Conservation (phyloP, 1,140 invertebrate genomes). For the Drosophila yakuba region DNA sequence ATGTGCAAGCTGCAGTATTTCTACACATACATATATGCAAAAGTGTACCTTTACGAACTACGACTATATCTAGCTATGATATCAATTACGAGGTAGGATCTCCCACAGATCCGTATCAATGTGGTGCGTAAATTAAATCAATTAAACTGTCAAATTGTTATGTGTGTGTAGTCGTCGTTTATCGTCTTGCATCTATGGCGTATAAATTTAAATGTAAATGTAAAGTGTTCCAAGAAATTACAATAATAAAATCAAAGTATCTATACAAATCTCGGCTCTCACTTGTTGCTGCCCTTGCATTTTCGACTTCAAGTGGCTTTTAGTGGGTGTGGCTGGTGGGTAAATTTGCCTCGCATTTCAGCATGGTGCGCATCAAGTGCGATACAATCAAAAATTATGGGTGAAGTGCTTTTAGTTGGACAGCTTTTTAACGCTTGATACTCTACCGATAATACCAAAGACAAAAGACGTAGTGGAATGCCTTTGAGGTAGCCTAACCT, state of each 20-base stretch:
- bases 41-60: constrained; percentile 56
- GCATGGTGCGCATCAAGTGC: constrained; percentile 5
- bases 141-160: constrained; percentile 79
- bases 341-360: neutral
- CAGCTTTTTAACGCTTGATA: neutral
- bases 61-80: constrained; percentile 45
- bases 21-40: constrained; percentile 28
- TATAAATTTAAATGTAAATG: constrained; percentile 76
- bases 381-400: constrained; percentile 71
- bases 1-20: constrained; percentile 16
- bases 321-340: neutral
- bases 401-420: constrained; percentile 1
- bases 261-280: constrained; percentile 34
- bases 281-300: constrained; percentile 31
- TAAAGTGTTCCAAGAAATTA: constrained; percentile 80
- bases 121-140: constrained; percentile 55
- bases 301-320: constrained; percentile 5
- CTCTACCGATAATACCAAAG: constrained; percentile 38
- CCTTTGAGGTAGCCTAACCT: neutral
- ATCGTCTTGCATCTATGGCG: constrained; percentile 71
- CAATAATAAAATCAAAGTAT: constrained; percentile 77
- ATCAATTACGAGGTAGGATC: constrained; percentile 50
- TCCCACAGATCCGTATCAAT: constrained; percentile 33
- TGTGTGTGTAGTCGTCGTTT: constrained; percentile 81
- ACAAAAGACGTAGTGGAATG: neutral